Percentiles rank a stretch among this genome's conserved stretches.
phyloP scores from a whole-genome alignment of 2,113 vertebrate genomes.

The Chionodraco myersi region DNA sequence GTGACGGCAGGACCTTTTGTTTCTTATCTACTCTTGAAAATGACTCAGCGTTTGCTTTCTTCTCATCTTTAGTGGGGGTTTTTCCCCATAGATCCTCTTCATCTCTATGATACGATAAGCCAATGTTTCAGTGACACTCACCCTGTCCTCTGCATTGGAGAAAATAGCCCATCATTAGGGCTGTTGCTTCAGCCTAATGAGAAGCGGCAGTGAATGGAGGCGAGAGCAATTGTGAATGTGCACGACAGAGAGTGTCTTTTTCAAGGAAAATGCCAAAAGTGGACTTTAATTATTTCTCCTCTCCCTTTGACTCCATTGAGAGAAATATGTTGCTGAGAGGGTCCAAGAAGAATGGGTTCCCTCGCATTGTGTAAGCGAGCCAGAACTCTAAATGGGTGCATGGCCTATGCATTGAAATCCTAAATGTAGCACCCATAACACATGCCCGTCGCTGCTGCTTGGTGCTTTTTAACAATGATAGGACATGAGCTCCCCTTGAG shows the following conservation, averaged over 20 bases:
- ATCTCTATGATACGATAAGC: constrained; percentile 22
- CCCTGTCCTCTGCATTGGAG: constrained; percentile 30
- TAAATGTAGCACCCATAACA: constrained; percentile 49
- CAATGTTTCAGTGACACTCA: constrained; percentile 25
- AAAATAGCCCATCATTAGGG: constrained; percentile 59
- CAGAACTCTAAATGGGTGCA: constrained; percentile 50
- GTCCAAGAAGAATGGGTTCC: constrained; percentile 32
- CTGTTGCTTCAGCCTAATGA: constrained; percentile 59
- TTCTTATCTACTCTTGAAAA: constrained; percentile 16
- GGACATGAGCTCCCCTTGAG: constrained; percentile 34
- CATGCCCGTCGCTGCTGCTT: constrained; percentile 33
- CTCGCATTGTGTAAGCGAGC: constrained; percentile 36
- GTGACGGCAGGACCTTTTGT: constrained; percentile 8
- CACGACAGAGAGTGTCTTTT: constrained; percentile 50
- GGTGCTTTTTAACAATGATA: constrained; percentile 59
- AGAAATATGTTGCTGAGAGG: constrained; percentile 57
- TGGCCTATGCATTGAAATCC: constrained; percentile 58
- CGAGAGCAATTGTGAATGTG: constrained; percentile 46
- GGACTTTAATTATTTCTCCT: constrained; percentile 69
- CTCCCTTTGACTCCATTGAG: constrained; percentile 27
- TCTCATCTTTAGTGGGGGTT: neutral
- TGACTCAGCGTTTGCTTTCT: constrained; percentile 29
- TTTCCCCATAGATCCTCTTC: constrained; percentile 13
- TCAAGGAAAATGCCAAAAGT: constrained; percentile 67
- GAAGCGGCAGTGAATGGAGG: constrained; percentile 57